Evolutionary conservation across 2,888 invertebrate genomes (phyloP), one percentile per base, ranked within the genome.

Genomic region (Ochropacha duplaris): DNA sequence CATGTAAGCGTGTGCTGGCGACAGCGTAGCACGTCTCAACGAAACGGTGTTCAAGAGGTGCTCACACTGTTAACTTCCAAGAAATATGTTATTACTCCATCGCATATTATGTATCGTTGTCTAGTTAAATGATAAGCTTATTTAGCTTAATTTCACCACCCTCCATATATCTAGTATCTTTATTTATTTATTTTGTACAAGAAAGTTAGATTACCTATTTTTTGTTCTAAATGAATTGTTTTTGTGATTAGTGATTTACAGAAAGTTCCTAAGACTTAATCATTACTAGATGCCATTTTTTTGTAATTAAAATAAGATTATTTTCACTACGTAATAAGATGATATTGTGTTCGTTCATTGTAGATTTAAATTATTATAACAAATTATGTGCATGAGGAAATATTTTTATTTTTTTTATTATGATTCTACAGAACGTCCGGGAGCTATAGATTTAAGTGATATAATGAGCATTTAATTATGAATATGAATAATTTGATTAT

Each of bases 201-300:
- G 31, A 14, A 44, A 52, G 54, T 51, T 22, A 24, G 26, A 52
- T 22, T 55, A 57, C n/a, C n/a, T n/a, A n/a, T n/a, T 57, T 58
- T 60, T 65, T 68, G 61, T 66, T 69, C 66, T 57, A 64, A 63
- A 66, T 67, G 54, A 66, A 62, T 62, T 68, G 61, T 64, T 78
- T 78, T 81, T 81, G 80, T 86, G 82, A 86, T 86, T 84, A 84
- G 68, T 76, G 71, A 67, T 73, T 74, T 73, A 84, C 83, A 83
- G 76, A 88, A 86, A 89, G 91, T 91, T 91, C 91, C 91, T 91
- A 90, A 83, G 78, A 84, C 80, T 84, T 83, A 80, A 82, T 84
- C 84, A 83, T 76, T 80, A 81, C 64, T 84, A 86, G 86, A 86
- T 90, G 90, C 90, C 91, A 90, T 90, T 87, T 84, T 44, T 44